Evolutionary conservation across 2,888 invertebrate genomes (phyloP).

Genomic region (Syritta pipiens): DNA sequence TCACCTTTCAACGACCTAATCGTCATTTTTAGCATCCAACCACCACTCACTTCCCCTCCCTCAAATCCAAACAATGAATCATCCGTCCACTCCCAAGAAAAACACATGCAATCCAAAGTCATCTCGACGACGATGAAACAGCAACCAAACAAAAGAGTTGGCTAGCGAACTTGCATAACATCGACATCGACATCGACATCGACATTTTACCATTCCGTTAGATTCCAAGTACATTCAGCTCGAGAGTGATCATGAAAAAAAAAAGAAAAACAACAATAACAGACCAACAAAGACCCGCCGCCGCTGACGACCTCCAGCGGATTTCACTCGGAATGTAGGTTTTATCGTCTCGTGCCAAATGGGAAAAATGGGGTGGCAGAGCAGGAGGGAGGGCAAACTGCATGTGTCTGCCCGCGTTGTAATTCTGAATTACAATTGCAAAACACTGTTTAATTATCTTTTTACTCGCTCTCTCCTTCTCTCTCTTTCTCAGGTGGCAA

Average conservation of each 20-base stretch:
- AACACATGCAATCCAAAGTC: too few species aligned
- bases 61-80: too few species aligned
- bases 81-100: too few species aligned
- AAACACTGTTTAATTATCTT: constrained; percentile 48
- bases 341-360: constrained; percentile 19
- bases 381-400: not conserved
- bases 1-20: too few species aligned
- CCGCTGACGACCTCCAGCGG: constrained; percentile 9
- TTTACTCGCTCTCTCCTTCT: too few species aligned
- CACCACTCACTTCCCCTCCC: too few species aligned
- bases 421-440: constrained; percentile 60
- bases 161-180: constrained; percentile 39
- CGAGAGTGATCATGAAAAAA: constrained; percentile 1
- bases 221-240: not conserved
- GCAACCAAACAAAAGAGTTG: constrained; percentile 61
- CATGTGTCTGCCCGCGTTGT: not conserved
- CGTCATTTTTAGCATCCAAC: too few species aligned
- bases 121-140: too few species aligned
- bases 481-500: constrained; percentile 28
- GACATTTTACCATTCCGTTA: constrained; percentile 16
- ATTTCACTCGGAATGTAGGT: constrained; percentile 26
- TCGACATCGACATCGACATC: not conserved
- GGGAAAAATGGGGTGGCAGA: not conserved
- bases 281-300: not conserved
- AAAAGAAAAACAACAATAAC: not conserved